Percentiles rank a stretch among this genome's conserved stretches.
Conservation (phyloP, 2,797 vertebrate genomes). For the Esox masquinongy region DNA sequence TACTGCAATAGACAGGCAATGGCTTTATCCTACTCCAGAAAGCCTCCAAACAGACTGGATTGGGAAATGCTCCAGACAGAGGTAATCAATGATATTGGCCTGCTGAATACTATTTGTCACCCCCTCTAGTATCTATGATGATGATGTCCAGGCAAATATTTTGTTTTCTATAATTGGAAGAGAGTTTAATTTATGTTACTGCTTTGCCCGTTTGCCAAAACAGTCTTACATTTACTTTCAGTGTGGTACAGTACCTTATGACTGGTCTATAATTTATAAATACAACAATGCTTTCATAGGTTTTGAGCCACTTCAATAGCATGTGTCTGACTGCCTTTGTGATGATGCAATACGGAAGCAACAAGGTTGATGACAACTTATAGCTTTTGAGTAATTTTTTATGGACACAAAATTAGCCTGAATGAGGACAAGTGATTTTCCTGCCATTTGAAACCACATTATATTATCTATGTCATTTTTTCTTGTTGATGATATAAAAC, state of each 20-base stretch:
- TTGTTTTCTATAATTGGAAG: too few species aligned
- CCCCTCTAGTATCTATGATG: neutral
- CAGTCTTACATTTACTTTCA: neutral
- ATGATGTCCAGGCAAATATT: too few species aligned
- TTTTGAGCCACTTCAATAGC: neutral
- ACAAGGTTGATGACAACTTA: neutral
- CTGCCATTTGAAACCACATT: neutral
- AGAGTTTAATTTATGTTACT: too few species aligned
- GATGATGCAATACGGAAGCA: constrained; percentile 14
- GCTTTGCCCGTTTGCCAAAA: too few species aligned
- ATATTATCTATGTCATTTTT: neutral
- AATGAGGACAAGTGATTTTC: neutral
- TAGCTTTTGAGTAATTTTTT: neutral
- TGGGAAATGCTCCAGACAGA: neutral
- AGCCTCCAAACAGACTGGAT: neutral
- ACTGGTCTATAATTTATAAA: neutral
- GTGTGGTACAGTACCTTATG: neutral
- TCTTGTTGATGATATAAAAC: neutral
- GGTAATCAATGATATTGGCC: neutral
- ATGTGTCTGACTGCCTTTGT: neutral
- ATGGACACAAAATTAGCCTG: neutral
- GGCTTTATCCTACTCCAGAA: neutral
- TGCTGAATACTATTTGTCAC: neutral
- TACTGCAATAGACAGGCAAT: neutral
- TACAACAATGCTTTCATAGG: neutral